Percentiles rank a stretch among this genome's conserved stretches.
Conservation (phyloP, 2,113 vertebrate species). For the Forbesichthys agassizii region DNA sequence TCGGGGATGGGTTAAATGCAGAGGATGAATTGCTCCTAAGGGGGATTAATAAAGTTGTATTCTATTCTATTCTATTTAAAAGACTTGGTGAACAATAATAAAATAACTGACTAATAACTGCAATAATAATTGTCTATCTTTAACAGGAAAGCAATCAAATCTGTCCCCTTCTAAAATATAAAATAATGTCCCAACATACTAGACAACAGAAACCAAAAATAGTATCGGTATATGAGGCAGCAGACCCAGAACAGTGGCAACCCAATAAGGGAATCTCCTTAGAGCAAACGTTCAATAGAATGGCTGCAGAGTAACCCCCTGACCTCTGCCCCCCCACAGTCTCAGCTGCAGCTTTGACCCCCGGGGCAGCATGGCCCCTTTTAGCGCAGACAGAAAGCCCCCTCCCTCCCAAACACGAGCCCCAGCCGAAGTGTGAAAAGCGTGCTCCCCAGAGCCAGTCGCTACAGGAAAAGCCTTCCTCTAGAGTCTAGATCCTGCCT, state of each 20-base stretch:
- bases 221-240: no score
- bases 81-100: no score
- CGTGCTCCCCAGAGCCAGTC: neutral
- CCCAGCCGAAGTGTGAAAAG: neutral
- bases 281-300: neutral
- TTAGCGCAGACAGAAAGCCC: slow-evolving; percentile 7
- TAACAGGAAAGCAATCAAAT: neutral
- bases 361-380: slow-evolving; percentile 1
- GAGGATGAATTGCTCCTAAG: no score
- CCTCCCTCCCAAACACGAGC: slow-evolving; percentile 16
- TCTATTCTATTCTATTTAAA: no score
- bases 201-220: neutral
- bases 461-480: neutral
- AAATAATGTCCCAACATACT: neutral
- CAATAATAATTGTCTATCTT: neutral
- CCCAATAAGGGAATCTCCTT: neutral
- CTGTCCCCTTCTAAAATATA: neutral
- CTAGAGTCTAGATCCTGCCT: slow-evolving; percentile 7
- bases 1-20: no score
- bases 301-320: slow-evolving; percentile 1
- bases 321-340: slow-evolving; percentile 2
- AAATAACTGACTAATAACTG: neutral
- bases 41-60: no score
- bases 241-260: no score
- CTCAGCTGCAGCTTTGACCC: slow-evolving; percentile 15